These are phyloP conservation scores for Crotalus helleri DNA, from an alignment of 2,113 vertebrate genomes.

Conservation along the genomic window DNA sequence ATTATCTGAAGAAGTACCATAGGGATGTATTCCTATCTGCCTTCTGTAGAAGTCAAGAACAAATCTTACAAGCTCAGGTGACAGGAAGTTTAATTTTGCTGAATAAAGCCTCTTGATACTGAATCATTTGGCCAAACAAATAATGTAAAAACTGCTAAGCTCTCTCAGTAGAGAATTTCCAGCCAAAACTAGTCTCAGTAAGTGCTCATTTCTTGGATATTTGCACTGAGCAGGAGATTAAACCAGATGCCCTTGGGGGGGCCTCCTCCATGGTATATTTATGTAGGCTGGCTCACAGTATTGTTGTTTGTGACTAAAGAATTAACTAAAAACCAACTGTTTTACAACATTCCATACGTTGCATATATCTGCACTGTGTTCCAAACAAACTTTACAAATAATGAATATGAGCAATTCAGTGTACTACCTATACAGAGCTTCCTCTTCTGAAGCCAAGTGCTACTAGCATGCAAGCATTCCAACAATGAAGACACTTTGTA, in stretches of 20 bases:
- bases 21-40: background rate
- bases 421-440: background rate
- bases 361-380: background rate
- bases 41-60: background rate
- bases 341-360: background rate
- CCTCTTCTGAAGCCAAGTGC: background rate
- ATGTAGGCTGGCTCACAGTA: background rate
- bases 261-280: background rate
- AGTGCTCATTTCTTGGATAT: background rate
- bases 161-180: background rate
- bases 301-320: background rate
- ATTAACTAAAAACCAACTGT: background rate
- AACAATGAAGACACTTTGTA: background rate
- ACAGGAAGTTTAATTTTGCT: background rate
- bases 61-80: background rate
- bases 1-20: background rate
- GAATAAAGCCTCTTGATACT: background rate
- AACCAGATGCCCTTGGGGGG: background rate
- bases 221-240: too few species aligned
- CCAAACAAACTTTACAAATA: background rate
- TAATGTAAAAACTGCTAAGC: background rate
- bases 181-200: background rate
- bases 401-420: background rate
- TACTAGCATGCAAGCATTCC: background rate
- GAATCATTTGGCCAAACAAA: background rate